phyloP scores from a whole-genome alignment of 2,888 invertebrate genomes.

The Sympetrum striolatum region DNA sequence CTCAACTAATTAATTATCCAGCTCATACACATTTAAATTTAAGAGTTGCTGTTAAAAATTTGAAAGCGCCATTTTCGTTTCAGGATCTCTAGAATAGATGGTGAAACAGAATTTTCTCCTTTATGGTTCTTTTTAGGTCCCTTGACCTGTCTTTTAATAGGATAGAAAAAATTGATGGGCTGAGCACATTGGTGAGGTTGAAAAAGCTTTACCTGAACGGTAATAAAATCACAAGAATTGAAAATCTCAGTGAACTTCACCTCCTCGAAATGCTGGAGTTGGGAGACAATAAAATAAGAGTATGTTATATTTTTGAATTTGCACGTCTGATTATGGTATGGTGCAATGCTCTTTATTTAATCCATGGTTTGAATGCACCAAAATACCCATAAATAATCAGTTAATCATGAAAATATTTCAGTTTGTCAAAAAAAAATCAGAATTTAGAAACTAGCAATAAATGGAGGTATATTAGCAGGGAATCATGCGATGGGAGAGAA shows the following conservation, averaged over 20 bases:
- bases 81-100: neutral
- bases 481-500: too few relatives aligned
- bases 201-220: constrained; percentile 87
- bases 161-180: constrained; percentile 82
- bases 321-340: neutral
- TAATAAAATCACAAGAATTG: constrained; percentile 86
- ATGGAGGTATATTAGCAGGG: too few relatives aligned
- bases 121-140: constrained; percentile 65
- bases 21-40: too few relatives aligned
- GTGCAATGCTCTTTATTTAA: too few relatives aligned
- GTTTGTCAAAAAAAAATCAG: too few relatives aligned
- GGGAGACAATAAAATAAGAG: constrained; percentile 92
- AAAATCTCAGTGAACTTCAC: constrained; percentile 82
- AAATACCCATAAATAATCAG: too few relatives aligned
- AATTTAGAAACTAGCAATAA: too few relatives aligned
- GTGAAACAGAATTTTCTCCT: neutral
- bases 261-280: constrained; percentile 87
- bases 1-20: too few relatives aligned
- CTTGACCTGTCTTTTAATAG: constrained; percentile 97
- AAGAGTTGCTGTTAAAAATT: too few relatives aligned
- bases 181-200: constrained; percentile 76
- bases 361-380: too few relatives aligned
- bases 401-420: too few relatives aligned
- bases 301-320: constrained; percentile 57
- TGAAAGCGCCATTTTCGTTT: neutral